Conservation (phyloP, 2,888 invertebrate species). For the Hirtodrosophila trivittata region DNA sequence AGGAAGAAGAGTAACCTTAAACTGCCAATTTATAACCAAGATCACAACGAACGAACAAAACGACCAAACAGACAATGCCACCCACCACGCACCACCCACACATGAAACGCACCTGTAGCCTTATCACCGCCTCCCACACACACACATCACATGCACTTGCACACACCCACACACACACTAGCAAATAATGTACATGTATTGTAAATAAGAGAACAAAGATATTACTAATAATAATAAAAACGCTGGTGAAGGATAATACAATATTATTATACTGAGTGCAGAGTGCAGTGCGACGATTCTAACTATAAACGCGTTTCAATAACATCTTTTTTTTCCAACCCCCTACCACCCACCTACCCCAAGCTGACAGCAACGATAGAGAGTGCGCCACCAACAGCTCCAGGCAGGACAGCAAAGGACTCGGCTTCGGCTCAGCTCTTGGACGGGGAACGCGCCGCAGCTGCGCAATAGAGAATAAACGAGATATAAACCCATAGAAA, state of each 20-base stretch:
- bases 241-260: conserved; percentile 55
- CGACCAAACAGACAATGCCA: conserved; percentile 4
- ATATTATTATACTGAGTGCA: conserved; percentile 6
- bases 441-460: conserved; percentile 60
- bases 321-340: too few species aligned
- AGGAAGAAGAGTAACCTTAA: conserved; percentile 21
- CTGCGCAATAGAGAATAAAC: conserved; percentile 41
- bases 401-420: conserved; percentile 7
- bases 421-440: conserved; percentile 51
- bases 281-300: background rate
- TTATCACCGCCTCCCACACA: conserved; percentile 8
- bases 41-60: conserved; percentile 17
- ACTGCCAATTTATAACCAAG: conserved; percentile 21
- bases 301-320: too few species aligned
- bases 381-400: background rate
- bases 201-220: conserved; percentile 59
- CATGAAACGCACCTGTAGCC: conserved; percentile 25
- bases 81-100: conserved; percentile 11
- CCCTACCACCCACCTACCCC: too few species aligned
- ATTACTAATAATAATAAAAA: conserved; percentile 46
- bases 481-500: background rate
- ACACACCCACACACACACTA: conserved; percentile 39
- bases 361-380: background rate
- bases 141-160: conserved; percentile 11
- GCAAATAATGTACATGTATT: conserved; percentile 54